These are phyloP conservation scores for Thereva nobilitata DNA, from an alignment of 2,888 invertebrate genomes.

Conservation along the genomic window DNA sequence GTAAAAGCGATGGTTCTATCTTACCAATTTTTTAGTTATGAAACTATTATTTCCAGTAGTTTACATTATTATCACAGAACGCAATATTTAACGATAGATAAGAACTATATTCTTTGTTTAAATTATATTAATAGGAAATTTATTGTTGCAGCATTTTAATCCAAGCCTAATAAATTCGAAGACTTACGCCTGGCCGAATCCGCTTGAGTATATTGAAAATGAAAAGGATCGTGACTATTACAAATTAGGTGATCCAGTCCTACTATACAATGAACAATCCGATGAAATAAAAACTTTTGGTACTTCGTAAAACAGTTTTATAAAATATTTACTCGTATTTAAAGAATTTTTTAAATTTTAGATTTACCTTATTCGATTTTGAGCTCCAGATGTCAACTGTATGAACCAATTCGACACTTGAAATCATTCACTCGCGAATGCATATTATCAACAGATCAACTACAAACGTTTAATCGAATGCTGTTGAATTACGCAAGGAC, in stretches of 20 bases:
- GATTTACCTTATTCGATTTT: conserved; percentile 51
- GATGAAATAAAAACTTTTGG: conserved; percentile 46
- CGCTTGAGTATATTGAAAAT: conserved; percentile 8
- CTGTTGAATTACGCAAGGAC: conserved; percentile 38
- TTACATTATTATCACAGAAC: no score
- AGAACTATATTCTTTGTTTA: no score
- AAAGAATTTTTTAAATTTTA: conserved; percentile 19
- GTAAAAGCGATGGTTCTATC: no score
- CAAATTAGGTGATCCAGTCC: conserved; percentile 49
- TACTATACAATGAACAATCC: conserved; percentile 46
- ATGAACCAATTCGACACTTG: conserved; percentile 50
- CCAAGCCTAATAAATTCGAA: conserved; percentile 10
- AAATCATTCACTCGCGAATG: conserved; percentile 42
- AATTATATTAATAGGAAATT: neutral
- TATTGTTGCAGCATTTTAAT: neutral
- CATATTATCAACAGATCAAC: conserved; percentile 42
- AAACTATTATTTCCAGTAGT: no score
- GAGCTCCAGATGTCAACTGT: conserved; percentile 48
- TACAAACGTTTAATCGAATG: conserved; percentile 40
- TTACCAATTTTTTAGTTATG: no score
- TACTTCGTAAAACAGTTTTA: conserved; percentile 36
- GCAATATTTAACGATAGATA: no score
- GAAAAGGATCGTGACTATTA: conserved; percentile 44
- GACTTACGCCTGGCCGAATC: conserved; percentile 40
- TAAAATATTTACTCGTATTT: conserved; percentile 8